Conservation (phyloP, 2,888 invertebrate species). For the Entomobrya multifasciata region DNA sequence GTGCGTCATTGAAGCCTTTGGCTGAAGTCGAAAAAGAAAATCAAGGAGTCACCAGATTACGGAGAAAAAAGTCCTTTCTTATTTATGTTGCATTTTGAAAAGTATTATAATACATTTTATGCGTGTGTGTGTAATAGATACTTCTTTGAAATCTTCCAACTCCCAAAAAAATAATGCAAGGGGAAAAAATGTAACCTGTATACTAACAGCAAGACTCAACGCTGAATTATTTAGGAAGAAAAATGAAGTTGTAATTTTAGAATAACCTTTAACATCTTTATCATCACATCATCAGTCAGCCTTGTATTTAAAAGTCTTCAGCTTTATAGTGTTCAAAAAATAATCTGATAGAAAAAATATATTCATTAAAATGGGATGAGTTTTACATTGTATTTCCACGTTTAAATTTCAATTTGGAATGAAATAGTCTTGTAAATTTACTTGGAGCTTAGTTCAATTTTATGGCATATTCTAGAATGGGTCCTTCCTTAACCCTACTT, state of each 20-base stretch:
- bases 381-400: neutral
- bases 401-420: neutral
- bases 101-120: no score
- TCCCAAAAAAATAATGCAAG: no score
- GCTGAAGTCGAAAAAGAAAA: neutral
- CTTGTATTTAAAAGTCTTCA: neutral
- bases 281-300: neutral
- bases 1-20: slow-evolving; percentile 31
- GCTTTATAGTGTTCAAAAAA: neutral
- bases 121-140: no score
- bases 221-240: neutral
- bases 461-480: neutral
- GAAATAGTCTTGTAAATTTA: neutral
- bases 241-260: slow-evolving; percentile 1
- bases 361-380: neutral
- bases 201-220: no score
- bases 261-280: neutral
- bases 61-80: neutral
- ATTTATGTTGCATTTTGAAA: no score
- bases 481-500: neutral
- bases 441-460: neutral
- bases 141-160: no score
- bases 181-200: no score
- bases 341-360: neutral
- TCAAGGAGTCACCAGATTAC: slow-evolving; percentile 5